Conservation (phyloP, 2,888 invertebrate species). For the Hypena proboscidalis region DNA sequence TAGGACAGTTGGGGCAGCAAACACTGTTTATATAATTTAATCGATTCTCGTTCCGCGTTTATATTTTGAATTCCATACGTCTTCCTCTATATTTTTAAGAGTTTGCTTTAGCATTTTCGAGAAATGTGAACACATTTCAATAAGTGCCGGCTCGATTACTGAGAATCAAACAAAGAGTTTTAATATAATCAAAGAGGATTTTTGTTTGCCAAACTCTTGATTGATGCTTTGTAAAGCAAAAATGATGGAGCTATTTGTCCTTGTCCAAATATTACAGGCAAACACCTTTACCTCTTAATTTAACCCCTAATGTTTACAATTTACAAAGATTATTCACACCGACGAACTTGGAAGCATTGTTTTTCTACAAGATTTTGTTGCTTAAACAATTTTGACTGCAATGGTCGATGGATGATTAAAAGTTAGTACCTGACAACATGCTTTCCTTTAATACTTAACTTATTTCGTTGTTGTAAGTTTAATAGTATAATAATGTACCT, state of each 20-base stretch:
- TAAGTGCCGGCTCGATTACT: conserved; percentile 28
- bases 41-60: conserved; percentile 24
- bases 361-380: conserved; percentile 1
- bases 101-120: conserved; percentile 23
- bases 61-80: conserved; percentile 29
- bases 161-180: conserved; percentile 35
- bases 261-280: conserved; percentile 27
- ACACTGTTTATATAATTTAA: conserved; percentile 22
- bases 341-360: not conserved
- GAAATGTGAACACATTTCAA: conserved; percentile 28
- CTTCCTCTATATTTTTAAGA: conserved; percentile 34
- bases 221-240: conserved; percentile 17
- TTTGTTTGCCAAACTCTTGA: conserved; percentile 17
- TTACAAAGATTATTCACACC: conserved; percentile 3
- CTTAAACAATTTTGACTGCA: not conserved
- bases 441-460: conserved; percentile 12
- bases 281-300: conserved; percentile 14
- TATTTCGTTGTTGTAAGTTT: too few species aligned
- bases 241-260: conserved; percentile 7
- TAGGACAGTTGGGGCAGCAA: conserved; percentile 34
- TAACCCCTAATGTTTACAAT: conserved; percentile 2
- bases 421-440: conserved; percentile 20
- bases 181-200: conserved; percentile 19
- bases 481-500: conserved; percentile 15
- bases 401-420: conserved; percentile 11